A percentile compares a stretch with the other conserved stretches of the same genome.
These are phyloP conservation scores for Patagioenas fasciata DNA, from an alignment of 2,113 vertebrate genomes.

Conservation along the genomic window DNA sequence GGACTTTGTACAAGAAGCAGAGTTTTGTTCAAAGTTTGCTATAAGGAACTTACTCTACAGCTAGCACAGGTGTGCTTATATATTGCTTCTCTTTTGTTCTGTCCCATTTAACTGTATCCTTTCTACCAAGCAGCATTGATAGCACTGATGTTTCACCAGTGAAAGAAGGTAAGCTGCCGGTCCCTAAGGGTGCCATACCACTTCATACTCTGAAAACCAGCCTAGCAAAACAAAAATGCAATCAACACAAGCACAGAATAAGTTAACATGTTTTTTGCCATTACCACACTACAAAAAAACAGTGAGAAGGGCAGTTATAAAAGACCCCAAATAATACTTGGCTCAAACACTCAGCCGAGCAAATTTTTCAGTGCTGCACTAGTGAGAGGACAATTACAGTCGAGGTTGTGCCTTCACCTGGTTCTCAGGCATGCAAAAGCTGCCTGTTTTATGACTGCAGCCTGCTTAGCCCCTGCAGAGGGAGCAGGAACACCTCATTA, in stretches of 20 bases:
- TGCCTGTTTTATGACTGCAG: slow-evolving; percentile 17
- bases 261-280: not conserved
- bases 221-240: not conserved
- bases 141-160: not conserved
- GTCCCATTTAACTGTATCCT: not conserved
- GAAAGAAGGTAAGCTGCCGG: not conserved
- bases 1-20: not conserved
- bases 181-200: not conserved
- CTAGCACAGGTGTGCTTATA: not conserved
- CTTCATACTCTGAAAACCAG: not conserved
- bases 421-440: not conserved
- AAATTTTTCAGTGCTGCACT: not conserved
- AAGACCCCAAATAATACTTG: not conserved
- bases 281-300: not conserved
- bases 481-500: slow-evolving; percentile 66
- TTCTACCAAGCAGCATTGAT: not conserved
- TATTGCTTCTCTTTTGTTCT: not conserved
- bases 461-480: slow-evolving; percentile 65
- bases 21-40: not conserved
- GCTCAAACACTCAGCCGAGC: not conserved
- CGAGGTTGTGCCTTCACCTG: not conserved
- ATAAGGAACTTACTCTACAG: not conserved
- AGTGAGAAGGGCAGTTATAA: not conserved
- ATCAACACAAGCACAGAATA: not conserved
- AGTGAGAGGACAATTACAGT: not conserved